Base-by-base conservation (phyloP, 2,797 vertebrate species). In the Chelon auratus region DNA sequence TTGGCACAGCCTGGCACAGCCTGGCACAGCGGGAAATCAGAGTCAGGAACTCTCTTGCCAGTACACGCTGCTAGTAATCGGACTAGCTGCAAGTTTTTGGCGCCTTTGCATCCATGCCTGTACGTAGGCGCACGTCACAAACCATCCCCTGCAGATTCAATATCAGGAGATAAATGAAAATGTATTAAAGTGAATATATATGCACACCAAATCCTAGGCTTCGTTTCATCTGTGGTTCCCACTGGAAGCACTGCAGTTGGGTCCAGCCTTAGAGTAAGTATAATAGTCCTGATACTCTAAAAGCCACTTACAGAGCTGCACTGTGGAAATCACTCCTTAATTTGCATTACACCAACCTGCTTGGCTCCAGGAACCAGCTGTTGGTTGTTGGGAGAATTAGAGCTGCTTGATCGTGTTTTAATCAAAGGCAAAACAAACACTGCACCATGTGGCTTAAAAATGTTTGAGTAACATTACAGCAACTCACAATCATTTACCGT, bases 1-100 rank as follows among this genome's bases (percentile, higher is more conserved):
- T 77, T 84, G 86, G 85, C 82, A 79, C 71, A 22, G 22, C 24
- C 24, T 24, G 24, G 24, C 24, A 24, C 24, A 57, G 70, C 24
- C 37, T 57, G 62, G 73, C 70, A 64, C 72, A 64, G 60, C 7
- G 4, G 81, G 68, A 67, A 17, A 73, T 79, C 57, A 55, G 68
- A 64, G 68, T 47, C 50, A 75, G 66, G 36, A 75, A 68, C 62
- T 62, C 43, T 52, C 40, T 9, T 52, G 68, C 68, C 66, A 70
- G 51, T 50, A 57, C 24, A 62, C 55, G 43, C 33, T 33, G 24
- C 14, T 72, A 53, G 50, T 37, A 58, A 37, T 63, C 55, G 36
- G 18, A 50, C 11, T 18, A 37, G 45, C 63, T 52, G 62, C 42
- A 43, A n/a, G 13, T 42, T 68, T 5, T 53, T 42, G 62, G 40